Conservation (phyloP, 2,888 invertebrate genomes). For the Lapara coniferarum region DNA sequence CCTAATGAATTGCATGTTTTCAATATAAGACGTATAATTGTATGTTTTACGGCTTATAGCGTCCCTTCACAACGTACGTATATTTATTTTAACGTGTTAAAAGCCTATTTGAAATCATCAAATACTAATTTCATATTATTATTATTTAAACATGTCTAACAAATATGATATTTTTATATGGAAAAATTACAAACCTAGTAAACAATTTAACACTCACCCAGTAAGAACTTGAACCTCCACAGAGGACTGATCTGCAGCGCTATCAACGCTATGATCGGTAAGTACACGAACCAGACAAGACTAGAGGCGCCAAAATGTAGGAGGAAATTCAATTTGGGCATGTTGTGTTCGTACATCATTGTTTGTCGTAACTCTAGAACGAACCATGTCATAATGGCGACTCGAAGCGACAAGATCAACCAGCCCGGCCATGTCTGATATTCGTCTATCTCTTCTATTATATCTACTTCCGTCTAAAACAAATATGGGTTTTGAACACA, state of each 20-base stretch:
- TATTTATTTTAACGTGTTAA: too few species aligned
- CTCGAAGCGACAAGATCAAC: slow-evolving; percentile 93
- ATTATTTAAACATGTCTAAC: too few species aligned
- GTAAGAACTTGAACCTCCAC: slow-evolving; percentile 97
- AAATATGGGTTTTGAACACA: neutral
- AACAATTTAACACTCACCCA: slow-evolving; percentile 85
- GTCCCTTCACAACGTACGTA: too few species aligned
- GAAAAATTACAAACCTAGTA: too few species aligned
- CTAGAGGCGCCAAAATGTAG: slow-evolving; percentile 98
- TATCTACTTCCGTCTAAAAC: slow-evolving; percentile 95
- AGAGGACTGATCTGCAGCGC: slow-evolving; percentile 96
- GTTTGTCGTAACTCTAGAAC: slow-evolving; percentile 86
- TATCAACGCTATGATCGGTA: slow-evolving; percentile 96
- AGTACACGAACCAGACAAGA: slow-evolving; percentile 98
- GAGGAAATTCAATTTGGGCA: slow-evolving; percentile 93
- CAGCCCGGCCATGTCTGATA: slow-evolving; percentile 99
- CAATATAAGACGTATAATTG: too few species aligned
- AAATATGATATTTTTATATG: too few species aligned
- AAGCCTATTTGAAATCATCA: too few species aligned
- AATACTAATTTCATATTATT: too few species aligned
- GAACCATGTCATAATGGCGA: slow-evolving; percentile 95
- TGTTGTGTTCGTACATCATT: slow-evolving; percentile 81
- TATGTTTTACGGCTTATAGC: too few species aligned
- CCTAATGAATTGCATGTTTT: too few species aligned
- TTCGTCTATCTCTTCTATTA: slow-evolving; percentile 97